Base-by-base conservation (phyloP, 2,888 invertebrate genomes). In the Hirtodrosophila cameraria region DNA sequence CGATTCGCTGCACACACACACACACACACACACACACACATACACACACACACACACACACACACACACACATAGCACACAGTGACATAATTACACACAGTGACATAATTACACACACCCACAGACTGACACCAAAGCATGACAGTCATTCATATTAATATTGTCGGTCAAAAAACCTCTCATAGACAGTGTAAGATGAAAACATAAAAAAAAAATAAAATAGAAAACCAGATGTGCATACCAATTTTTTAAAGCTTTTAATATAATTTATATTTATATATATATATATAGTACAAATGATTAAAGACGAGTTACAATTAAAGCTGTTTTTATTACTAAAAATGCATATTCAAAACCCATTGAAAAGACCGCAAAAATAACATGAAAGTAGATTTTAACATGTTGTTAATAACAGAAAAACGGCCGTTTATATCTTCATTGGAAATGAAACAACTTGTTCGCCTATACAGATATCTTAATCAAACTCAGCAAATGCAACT, bases 61-160 rank as follows among this genome's bases (percentile, higher is more conserved):
- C 23, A 25, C 20, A 57, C 16, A 28, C 28, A 52, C 12, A 38
- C 20, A 46, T 13, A 18, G 12, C 23, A 52, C 12, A 33, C 6
- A n/a, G n/a, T n/a, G n/a, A n/a, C n/a, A n/a, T n/a, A n/a, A n/a
- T n/a, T 8, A 23, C 23, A 50, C 41, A 54, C 27, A 25, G 38
- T 50, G 60, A 59, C 55, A 59, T 59, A 67, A 43, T 59, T 60
- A 58, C 55, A 55, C 30, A 58, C 27, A 38, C 3, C n/a, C 12
- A 28, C 11, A 28, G 7, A 60, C 49, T 57, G 60, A 63, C 50
- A 75, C 43, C 57, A 46, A 28, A 36, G 33, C 80, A 63, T 66
- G 78, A 61, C 82, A 84, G 62, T 79, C 78, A 84, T 79, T 79
- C 82, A 84, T 79, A 79, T 79, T 82, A 85, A 82, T 82, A 82